phyloP scores from a whole-genome alignment of 2,113 vertebrate genomes.

The Coptodon bakossiorum region DNA sequence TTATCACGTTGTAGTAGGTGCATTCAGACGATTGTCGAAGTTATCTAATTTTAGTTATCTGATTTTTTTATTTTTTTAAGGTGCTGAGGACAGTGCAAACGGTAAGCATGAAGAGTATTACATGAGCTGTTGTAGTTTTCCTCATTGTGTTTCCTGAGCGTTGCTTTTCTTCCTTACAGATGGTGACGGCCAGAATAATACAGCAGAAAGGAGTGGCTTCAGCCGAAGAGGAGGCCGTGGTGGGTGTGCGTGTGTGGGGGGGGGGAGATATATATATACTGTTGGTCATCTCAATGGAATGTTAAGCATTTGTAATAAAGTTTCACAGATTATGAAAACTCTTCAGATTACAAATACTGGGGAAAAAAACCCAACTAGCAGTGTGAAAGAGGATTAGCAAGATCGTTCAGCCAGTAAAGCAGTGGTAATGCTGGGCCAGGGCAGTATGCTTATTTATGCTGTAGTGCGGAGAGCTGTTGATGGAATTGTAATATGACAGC shows the following conservation, averaged over 20 bases:
- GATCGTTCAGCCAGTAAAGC: rapidly evolving
- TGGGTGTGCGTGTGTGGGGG: background rate
- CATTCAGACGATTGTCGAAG: rapidly evolving
- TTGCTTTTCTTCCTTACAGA: background rate
- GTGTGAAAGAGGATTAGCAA: background rate
- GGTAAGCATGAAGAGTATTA: background rate
- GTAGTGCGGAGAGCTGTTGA: background rate
- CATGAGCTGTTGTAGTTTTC: too few species aligned
- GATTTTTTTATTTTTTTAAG: background rate
- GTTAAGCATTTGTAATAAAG: background rate
- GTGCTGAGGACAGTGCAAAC: background rate
- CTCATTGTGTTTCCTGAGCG: background rate
- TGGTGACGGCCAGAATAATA: background rate
- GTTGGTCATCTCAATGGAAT: background rate
- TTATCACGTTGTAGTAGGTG: background rate
- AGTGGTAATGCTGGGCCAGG: background rate
- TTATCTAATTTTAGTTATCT: background rate
- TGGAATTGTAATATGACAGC: background rate
- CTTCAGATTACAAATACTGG: background rate
- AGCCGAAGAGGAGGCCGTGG: slow-evolving; percentile 57
- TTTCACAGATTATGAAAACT: background rate
- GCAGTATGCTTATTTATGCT: background rate
- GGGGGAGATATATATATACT: rapidly evolving
- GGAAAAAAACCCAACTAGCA: background rate
- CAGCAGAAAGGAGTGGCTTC: slow-evolving; percentile 3